Percentiles rank a stretch among this genome's conserved stretches.
Evolutionary conservation across 2,888 invertebrate genomes (phyloP).

Genomic region (Drosophila heteroneura): DNA sequence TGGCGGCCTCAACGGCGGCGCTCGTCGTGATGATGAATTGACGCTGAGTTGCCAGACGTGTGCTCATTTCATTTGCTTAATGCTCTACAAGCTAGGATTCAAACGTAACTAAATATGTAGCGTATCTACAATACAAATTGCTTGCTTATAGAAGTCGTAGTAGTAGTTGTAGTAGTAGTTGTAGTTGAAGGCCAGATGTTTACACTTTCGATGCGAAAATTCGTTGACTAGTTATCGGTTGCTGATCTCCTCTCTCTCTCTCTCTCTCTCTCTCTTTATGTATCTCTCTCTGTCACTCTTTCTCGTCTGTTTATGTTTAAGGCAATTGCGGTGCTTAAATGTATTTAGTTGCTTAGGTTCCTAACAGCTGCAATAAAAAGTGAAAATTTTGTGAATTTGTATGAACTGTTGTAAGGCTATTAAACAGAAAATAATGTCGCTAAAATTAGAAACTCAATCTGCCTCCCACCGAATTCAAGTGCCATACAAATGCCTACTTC

Average conservation of each 20-base stretch:
- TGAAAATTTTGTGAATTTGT: constrained; percentile 6
- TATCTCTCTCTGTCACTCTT: constrained; percentile 6
- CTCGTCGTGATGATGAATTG: constrained; percentile 83
- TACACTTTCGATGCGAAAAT: constrained; percentile 61
- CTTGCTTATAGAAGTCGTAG: not conserved
- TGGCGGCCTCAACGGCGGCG: constrained; percentile 44
- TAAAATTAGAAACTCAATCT: constrained; percentile 35
- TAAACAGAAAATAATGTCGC: constrained; percentile 21
- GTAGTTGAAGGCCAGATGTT: constrained; percentile 35
- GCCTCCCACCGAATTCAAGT: constrained; percentile 1
- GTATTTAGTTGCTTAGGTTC: constrained; percentile 46
- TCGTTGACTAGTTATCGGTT: constrained; percentile 64
- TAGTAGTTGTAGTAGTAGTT: not conserved
- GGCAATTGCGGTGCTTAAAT: constrained; percentile 72
- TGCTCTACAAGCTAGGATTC: constrained; percentile 28
- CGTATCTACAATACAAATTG: constrained; percentile 15
- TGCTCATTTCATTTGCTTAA: constrained; percentile 80
- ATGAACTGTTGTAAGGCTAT: constrained; percentile 4
- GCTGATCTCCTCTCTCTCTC: constrained; percentile 12
- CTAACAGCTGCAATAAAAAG: constrained; percentile 50
- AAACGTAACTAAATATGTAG: constrained; percentile 6
- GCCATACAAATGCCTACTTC: constrained; percentile 19
- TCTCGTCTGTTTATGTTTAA: constrained; percentile 41
- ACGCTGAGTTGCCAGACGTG: constrained; percentile 84
- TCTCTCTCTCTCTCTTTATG: constrained; percentile 9